phyloP scores from a whole-genome alignment of 2,797 vertebrate species.

The Pristis pectinata region DNA sequence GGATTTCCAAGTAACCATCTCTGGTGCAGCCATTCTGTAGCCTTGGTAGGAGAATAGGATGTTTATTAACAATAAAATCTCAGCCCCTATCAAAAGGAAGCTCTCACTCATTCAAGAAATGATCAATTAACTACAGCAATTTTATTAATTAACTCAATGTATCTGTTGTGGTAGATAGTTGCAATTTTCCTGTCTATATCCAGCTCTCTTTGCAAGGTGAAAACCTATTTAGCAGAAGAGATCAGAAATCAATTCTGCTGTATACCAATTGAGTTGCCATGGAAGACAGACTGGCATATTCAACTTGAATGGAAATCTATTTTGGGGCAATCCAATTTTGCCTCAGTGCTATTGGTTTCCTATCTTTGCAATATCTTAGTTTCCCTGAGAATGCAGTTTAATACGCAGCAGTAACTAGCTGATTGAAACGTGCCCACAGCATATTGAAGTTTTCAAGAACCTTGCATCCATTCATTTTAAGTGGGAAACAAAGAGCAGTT shows the following conservation, averaged over 20 bases:
- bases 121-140: background rate
- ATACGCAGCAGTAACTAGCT: slow-evolving; percentile 24
- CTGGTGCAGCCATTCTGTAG: background rate
- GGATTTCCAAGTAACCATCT: background rate
- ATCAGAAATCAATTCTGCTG: slow-evolving; percentile 14
- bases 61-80: background rate
- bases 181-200: background rate
- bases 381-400: slow-evolving; percentile 24
- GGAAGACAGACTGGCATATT: background rate
- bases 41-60: background rate
- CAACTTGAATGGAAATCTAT: slow-evolving; percentile 15
- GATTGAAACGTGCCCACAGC: slow-evolving; percentile 11
- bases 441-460: slow-evolving; percentile 29
- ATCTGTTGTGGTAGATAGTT: background rate
- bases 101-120: background rate
- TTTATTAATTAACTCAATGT: background rate
- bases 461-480: slow-evolving; percentile 26
- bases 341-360: slow-evolving; percentile 29
- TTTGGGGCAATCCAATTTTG: slow-evolving; percentile 29
- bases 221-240: background rate
- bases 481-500: slow-evolving; percentile 11
- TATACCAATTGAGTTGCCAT: background rate
- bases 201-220: background rate
- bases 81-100: background rate
- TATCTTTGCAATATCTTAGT: background rate